phyloP scores from a whole-genome alignment of 1,140 invertebrate species.

The Macrocentrus cingulum region DNA sequence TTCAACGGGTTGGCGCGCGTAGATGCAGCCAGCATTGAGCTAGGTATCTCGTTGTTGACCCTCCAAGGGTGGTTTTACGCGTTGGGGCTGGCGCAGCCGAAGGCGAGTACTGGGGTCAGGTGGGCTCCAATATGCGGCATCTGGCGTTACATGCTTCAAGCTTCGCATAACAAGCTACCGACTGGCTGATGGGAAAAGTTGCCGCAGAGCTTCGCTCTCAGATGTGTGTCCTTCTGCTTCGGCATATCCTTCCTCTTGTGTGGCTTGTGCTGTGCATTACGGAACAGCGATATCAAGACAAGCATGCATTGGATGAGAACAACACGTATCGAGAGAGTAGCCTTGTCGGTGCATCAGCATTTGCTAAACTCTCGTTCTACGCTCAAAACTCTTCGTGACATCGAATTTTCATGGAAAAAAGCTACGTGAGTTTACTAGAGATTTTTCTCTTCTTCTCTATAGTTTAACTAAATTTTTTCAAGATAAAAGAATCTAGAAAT shows the following conservation, averaged over 20 bases:
- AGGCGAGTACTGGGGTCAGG: conserved; percentile 35
- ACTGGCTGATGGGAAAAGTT: conserved; percentile 58
- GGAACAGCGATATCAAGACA: too few species aligned
- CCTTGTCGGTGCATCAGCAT: too few species aligned
- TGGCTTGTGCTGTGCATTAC: too few species aligned
- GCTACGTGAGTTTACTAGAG: too few species aligned
- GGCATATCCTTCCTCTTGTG: not conserved
- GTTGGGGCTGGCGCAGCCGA: not conserved
- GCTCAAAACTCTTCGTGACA: too few species aligned
- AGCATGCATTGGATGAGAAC: too few species aligned
- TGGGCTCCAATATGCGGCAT: conserved; percentile 56
- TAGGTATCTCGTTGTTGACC: not conserved
- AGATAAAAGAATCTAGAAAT: too few species aligned
- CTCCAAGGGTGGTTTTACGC: not conserved
- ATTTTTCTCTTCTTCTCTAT: too few species aligned
- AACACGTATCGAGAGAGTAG: too few species aligned
- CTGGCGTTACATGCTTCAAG: conserved; percentile 57
- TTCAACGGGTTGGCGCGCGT: not conserved
- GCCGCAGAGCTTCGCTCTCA: conserved; percentile 51
- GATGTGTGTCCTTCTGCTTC: conserved; percentile 34
- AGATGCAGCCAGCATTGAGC: not conserved
- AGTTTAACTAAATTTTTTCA: too few species aligned
- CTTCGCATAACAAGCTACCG: conserved; percentile 56
- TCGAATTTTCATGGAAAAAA: too few species aligned
- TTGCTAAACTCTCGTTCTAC: too few species aligned